Base-by-base conservation (phyloP, 30 jellyfish, hydroid and myxozoan species). In the Aurelia coerulea region DNA sequence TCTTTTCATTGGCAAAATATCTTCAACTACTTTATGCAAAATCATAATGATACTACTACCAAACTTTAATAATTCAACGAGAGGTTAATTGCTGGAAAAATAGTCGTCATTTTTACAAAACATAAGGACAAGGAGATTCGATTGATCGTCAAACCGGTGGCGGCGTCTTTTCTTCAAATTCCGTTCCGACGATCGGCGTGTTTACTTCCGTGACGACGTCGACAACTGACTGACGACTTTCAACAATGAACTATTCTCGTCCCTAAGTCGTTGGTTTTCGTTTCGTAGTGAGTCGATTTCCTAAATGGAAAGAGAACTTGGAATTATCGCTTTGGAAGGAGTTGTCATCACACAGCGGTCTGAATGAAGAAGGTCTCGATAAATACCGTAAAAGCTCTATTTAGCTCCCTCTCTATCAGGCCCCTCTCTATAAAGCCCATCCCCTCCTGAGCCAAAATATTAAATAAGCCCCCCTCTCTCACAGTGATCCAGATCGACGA, bases 221-320 rank as follows among this genome's bases (percentile, higher is more conserved):
- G 98, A 87, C 72, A 93, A 63, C 17, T 81, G 91, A 63, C 88
- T 93, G 18, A 93, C 97, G 29, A 93, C 97, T 74, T 91, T 89
- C 37, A 93, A 85, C 31, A 93, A 86, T 18, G 98, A 91, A 80
- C 97, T 88, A 68, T 93, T 93, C 72, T 93, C 98, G 68, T 93
- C 98, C 39, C 79, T 85, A 32, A 87, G 88, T 56, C 98, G 98
- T 74, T 88, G 94, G 84, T 87, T 87, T n/a, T 93, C 98, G 67
- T 83, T 87, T 76, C 93, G 92, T 71, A 93, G 85, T 18, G 96
- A 41, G 50, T 93, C 98, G 93, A 93, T 93, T 88, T 93, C 98
- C 98, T 93, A 80, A 19, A 76, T 23, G 66, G 34, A 60, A 75
- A 83, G 52, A 50, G 78, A 14, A 5, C 4, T 62, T 10, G 10